A percentile compares a stretch with the other conserved stretches of the same genome.
These are phyloP conservation scores for Malaclemys terrapin DNA, from an alignment of 2,113 vertebrate genomes.

Conservation along the genomic window DNA sequence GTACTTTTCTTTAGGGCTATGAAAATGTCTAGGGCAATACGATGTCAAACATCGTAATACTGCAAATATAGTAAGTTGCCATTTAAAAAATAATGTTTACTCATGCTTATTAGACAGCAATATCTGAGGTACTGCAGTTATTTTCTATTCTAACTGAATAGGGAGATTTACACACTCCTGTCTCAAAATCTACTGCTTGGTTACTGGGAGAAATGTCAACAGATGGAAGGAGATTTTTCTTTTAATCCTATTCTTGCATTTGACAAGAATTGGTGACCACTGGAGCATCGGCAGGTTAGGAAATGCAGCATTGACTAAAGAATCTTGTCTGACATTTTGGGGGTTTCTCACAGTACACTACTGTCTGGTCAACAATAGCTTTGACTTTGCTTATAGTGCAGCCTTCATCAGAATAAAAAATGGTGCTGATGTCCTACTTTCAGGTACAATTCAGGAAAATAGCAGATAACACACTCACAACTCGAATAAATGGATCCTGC, in stretches of 20 bases:
- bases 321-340: constrained; percentile 1
- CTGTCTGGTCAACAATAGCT: not conserved
- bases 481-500: constrained; percentile 25
- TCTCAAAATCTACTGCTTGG: not conserved
- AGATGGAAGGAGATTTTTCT: not conserved
- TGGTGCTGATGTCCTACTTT: not conserved
- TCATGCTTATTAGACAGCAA: not conserved
- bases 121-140: not conserved
- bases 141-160: not conserved
- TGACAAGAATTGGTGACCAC: not conserved
- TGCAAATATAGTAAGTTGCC: not conserved
- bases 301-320: not conserved
- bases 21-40: not conserved
- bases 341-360: not conserved
- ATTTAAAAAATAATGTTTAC: constrained; percentile 1
- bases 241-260: not conserved
- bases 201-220: not conserved
- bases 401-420: not conserved
- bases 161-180: not conserved
- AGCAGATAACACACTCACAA: not conserved
- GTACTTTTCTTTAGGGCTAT: not conserved
- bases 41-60: not conserved
- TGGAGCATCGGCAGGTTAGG: not conserved
- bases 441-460: not conserved
- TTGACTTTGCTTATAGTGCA: not conserved